Evolutionary conservation across 2,888 invertebrate species (phyloP), one percentile per base, ranked within the genome.

Genomic region (Dryocosmus kuriphilus): DNA sequence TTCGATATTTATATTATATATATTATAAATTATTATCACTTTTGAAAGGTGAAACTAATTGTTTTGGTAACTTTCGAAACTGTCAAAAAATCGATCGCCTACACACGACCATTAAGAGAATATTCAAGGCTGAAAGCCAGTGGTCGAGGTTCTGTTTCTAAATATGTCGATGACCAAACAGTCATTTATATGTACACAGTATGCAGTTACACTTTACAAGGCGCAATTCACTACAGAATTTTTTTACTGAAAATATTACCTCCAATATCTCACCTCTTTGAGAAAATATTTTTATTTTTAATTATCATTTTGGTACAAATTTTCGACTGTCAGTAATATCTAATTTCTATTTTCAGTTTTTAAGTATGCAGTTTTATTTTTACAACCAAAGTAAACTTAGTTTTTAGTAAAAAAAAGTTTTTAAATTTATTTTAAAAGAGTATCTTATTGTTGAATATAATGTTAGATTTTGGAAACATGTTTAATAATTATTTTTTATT

Each of bases 91-190:
- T 51, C 14, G 30, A 2, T n/a, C 71, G 22, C 71, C 60, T 38
- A 74, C 74, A 60, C 57, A 30, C 8, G 22, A 35, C 38, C 16
- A 41, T 35, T 61, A 32, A 61, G 60, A 57, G 22, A 35, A 22
- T 11, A 55, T 57, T 74, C 60, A 74, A 74, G 74, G 74, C 11
- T 74, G 24, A 74, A 60, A 27, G 57, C 19, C 60, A 41, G 35
- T 74, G 60, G 74, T 74, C 74, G 60, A 74, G 74, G 74, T 74
- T 74, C 27, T 24, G 41, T 82, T 83, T 85, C 85, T 87, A 87
- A 86, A 86, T 85, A 77, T 82, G 86, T 86, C 86, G 87, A 83
- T 87, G 87, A 87, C 82, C 77, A 78, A 35, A 32, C 60, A 71
- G 27, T 30, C 51, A 71, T 46, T 22, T 41, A 55, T 65, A 41